A percentile compares a stretch with the other conserved stretches of the same genome.
Evolutionary conservation across 2,888 invertebrate species (phyloP).

Genomic region (Allolobophora icterica): DNA sequence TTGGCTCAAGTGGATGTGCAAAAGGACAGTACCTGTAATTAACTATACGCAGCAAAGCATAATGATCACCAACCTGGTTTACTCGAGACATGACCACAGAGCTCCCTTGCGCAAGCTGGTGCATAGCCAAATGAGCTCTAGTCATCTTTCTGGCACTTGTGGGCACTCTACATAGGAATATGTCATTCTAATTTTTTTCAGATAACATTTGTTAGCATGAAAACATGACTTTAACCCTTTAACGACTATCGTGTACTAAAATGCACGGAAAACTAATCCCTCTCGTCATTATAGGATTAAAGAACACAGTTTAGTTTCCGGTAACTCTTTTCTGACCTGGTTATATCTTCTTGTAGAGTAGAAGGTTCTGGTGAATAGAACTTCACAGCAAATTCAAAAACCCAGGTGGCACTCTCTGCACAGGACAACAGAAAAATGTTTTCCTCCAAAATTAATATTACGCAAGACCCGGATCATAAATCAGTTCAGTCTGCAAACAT

Average conservation of each 20-base stretch:
- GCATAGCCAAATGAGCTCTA: not conserved
- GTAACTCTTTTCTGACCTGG: conserved; percentile 55
- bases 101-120: not conserved
- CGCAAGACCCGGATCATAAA: not conserved
- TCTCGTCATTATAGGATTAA: too few species aligned
- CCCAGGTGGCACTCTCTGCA: conserved; percentile 87
- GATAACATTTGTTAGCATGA: not conserved
- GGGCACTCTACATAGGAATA: not conserved
- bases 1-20: not conserved
- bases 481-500: not conserved
- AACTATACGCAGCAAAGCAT: not conserved
- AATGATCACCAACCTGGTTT: not conserved
- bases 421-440: not conserved
- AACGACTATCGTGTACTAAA: too few species aligned
- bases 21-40: not conserved
- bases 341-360: conserved; percentile 76
- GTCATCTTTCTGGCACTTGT: not conserved
- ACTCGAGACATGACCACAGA: not conserved
- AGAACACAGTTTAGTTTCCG: not conserved
- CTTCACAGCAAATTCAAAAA: conserved; percentile 92
- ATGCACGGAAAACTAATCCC: too few species aligned
- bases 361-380: conserved; percentile 99
- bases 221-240: too few species aligned
- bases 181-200: not conserved
- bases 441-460: not conserved